Evolutionary conservation across 2,797 vertebrate genomes (phyloP).

Genomic region (Myotis myotis): DNA sequence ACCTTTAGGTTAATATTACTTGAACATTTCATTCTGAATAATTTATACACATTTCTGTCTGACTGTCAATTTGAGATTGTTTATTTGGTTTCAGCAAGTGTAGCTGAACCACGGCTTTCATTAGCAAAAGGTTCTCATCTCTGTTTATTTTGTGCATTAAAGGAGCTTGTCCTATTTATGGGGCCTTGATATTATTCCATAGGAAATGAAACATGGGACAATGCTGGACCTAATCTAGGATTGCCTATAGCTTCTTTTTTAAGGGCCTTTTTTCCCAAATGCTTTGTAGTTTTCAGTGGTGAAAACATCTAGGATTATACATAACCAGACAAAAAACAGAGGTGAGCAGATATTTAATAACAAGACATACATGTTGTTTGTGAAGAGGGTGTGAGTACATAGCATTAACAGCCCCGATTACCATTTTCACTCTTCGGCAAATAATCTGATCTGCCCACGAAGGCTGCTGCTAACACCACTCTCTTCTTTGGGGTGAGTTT

Average conservation of each 20-base stretch:
- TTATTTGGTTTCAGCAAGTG: constrained; percentile 62
- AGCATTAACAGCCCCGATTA: not conserved
- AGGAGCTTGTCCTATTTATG: not conserved
- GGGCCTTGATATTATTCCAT: not conserved
- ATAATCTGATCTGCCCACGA: not conserved
- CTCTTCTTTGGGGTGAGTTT: constrained; percentile 33
- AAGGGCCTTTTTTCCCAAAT: not conserved
- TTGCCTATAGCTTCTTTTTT: not conserved
- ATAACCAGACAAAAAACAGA: not conserved
- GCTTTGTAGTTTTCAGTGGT: constrained; percentile 28
- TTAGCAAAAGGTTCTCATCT: constrained; percentile 48
- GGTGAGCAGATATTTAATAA: constrained; percentile 47
- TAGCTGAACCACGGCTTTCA: constrained; percentile 55
- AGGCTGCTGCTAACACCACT: not conserved
- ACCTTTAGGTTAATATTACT: constrained; percentile 80
- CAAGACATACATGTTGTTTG: not conserved
- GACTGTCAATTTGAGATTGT: constrained; percentile 45
- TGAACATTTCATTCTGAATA: constrained; percentile 81
- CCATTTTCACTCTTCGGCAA: constrained; percentile 12
- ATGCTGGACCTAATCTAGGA: not conserved
- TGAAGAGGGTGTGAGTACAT: not conserved
- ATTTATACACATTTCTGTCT: constrained; percentile 77
- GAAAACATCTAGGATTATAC: not conserved
- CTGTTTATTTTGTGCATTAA: constrained; percentile 61
- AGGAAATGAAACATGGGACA: not conserved